phyloP scores from a whole-genome alignment of 2,888 invertebrate genomes.

The Agonopterix heracliana region DNA sequence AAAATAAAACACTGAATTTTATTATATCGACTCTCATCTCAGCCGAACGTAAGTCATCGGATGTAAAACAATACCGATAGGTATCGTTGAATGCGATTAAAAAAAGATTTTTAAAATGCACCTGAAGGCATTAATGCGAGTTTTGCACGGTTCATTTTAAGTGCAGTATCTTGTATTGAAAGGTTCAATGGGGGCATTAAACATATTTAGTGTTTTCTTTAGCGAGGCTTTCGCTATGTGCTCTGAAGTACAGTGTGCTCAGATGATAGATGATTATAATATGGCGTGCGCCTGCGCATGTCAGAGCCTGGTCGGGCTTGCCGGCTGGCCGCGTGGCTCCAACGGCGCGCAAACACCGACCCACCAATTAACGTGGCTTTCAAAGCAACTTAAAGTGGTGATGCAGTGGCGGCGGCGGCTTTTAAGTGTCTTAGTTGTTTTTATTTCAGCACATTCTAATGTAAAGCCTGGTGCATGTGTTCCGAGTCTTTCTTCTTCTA shows the following conservation, averaged over 20 bases:
- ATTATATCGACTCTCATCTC: slow-evolving; percentile 57
- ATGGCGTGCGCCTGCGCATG: too few species aligned
- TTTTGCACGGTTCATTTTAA: slow-evolving; percentile 51
- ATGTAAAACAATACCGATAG: slow-evolving; percentile 67
- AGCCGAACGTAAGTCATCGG: slow-evolving; percentile 54
- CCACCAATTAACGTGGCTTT: slow-evolving; percentile 61
- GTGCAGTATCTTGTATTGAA: slow-evolving; percentile 60
- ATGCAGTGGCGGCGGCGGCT: slow-evolving; percentile 43
- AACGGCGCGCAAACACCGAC: slow-evolving; percentile 14
- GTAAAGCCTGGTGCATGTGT: neutral
- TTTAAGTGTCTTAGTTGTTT: slow-evolving; percentile 47
- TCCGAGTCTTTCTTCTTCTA: too few species aligned
- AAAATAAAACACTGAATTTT: slow-evolving; percentile 56
- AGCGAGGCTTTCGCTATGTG: slow-evolving; percentile 7
- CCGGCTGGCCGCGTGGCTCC: neutral
- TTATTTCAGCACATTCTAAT: slow-evolving; percentile 39
- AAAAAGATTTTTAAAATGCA: slow-evolving; percentile 48
- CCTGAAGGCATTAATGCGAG: slow-evolving; percentile 46
- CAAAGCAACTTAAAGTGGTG: slow-evolving; percentile 25
- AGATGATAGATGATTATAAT: slow-evolving; percentile 6
- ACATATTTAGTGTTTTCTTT: slow-evolving; percentile 23
- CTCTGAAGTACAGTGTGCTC: neutral
- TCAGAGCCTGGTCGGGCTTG: too few species aligned
- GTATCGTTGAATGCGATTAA: slow-evolving; percentile 55
- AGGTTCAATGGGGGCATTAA: slow-evolving; percentile 39